Percentiles rank a stretch among this genome's conserved stretches.
Evolutionary conservation across 2,888 invertebrate genomes (phyloP).

Genomic region (Didymodactylos carnosus): DNA sequence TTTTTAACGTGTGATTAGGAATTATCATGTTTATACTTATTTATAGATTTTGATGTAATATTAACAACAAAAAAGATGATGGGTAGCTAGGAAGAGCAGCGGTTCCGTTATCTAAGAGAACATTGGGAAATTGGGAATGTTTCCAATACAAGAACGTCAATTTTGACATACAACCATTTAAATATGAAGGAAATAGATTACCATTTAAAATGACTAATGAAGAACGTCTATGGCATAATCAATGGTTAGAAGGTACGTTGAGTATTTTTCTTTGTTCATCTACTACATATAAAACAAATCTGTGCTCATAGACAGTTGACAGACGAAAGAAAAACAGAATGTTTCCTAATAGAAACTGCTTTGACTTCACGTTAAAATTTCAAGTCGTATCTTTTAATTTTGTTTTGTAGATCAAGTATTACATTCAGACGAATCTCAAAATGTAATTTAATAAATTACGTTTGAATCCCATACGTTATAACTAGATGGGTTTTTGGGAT

Average conservation of each 20-base stretch:
- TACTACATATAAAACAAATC: background rate
- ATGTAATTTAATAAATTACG: background rate
- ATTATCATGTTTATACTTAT: too few species aligned
- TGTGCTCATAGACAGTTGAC: too few species aligned
- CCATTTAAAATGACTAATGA: conserved; percentile 14
- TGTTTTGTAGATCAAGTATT: conserved; percentile 12
- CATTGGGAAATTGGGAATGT: background rate
- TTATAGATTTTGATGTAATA: too few species aligned
- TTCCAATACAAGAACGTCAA: background rate
- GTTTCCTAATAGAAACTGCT: too few species aligned
- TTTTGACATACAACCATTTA: conserved; percentile 8
- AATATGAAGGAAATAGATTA: conserved; percentile 11
- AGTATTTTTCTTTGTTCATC: background rate
- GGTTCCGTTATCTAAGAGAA: background rate
- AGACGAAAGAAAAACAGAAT: too few species aligned
- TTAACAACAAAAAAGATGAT: too few species aligned
- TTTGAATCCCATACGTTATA: background rate
- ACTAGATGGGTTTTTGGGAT: background rate
- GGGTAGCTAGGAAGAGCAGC: background rate
- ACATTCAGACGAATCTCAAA: conserved; percentile 1
- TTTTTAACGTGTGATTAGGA: too few species aligned
- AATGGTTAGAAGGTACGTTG: too few species aligned
- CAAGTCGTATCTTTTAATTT: too few species aligned
- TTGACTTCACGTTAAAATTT: too few species aligned
- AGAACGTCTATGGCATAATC: conserved; percentile 9